phyloP scores from a whole-genome alignment of 2,888 invertebrate genomes.

The Troglohyphantes excavatus region DNA sequence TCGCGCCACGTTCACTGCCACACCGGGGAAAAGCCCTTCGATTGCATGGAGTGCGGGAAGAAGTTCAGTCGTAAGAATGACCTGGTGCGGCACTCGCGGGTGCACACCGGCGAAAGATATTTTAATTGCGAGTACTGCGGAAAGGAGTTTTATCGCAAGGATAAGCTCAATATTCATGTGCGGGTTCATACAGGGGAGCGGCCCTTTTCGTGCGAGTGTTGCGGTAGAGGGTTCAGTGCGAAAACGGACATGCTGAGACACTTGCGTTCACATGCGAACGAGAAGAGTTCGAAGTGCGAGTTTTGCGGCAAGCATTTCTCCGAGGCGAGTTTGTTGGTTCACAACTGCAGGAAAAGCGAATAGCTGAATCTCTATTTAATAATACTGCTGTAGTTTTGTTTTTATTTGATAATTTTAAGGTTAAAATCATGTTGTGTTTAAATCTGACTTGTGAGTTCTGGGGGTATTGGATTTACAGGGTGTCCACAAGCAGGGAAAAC shows the following conservation, averaged over 20 bases:
- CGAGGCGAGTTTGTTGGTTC: not conserved
- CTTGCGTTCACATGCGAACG: conserved; percentile 36
- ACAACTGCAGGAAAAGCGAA: not conserved
- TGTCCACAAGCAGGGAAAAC: too few species aligned
- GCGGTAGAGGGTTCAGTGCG: conserved; percentile 63
- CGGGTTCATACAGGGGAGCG: conserved; percentile 71
- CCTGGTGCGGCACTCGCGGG: conserved; percentile 56
- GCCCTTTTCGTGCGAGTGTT: conserved; percentile 56
- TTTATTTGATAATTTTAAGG: too few species aligned
- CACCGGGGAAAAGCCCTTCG: conserved; percentile 62
- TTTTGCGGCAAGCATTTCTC: conserved; percentile 45
- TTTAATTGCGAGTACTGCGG: conserved; percentile 72
- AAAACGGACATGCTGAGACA: conserved; percentile 72
- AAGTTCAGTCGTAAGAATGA: conserved; percentile 72
- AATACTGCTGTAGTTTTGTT: too few species aligned
- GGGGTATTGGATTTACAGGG: too few species aligned
- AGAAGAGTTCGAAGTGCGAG: conserved; percentile 11
- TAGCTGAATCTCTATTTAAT: not conserved
- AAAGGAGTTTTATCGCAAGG: conserved; percentile 69
- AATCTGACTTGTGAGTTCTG: too few species aligned
- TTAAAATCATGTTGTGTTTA: too few species aligned
- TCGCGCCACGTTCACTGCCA: conserved; percentile 60
- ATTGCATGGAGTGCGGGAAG: conserved; percentile 60
- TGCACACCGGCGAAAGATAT: conserved; percentile 60
- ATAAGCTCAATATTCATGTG: conserved; percentile 71